Conservation (phyloP, 1,140 invertebrate species). For the Caenorhabditis tropicalis region DNA sequence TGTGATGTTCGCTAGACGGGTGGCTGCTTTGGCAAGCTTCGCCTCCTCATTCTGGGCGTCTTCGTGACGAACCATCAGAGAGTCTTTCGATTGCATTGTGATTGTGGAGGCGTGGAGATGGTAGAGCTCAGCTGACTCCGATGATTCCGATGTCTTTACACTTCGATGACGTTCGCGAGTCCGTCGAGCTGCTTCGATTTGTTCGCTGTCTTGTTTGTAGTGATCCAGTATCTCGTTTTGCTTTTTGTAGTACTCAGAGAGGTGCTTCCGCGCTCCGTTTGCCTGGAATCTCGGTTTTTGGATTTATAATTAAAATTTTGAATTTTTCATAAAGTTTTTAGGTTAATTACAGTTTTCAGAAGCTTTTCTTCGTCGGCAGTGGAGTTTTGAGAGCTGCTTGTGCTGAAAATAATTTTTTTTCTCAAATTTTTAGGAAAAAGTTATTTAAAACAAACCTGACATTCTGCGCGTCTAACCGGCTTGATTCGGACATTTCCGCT, state of each 20-base stretch:
- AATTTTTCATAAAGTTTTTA: not conserved
- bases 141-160: not conserved
- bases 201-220: conserved; percentile 57
- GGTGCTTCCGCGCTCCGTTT: conserved; percentile 42
- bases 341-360: not conserved
- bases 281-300: not conserved
- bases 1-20: conserved; percentile 64
- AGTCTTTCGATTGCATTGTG: not conserved
- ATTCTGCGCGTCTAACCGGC: not conserved
- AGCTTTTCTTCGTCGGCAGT: not conserved
- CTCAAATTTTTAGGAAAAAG: too few relatives aligned
- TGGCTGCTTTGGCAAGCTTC: conserved; percentile 34
- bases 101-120: not conserved
- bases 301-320: not conserved
- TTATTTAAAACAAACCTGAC: too few relatives aligned
- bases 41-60: not conserved
- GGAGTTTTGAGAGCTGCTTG: not conserved
- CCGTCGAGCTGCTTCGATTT: conserved; percentile 52
- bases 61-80: not conserved
- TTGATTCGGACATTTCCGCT: not conserved
- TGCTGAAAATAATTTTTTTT: not conserved
- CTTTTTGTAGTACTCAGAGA: conserved; percentile 57
- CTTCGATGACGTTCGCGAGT: not conserved
- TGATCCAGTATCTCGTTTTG: conserved; percentile 59
- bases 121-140: not conserved